These are phyloP conservation scores for Ormyrus rosae DNA, from an alignment of 2,888 invertebrate genomes.

Conservation along the genomic window DNA sequence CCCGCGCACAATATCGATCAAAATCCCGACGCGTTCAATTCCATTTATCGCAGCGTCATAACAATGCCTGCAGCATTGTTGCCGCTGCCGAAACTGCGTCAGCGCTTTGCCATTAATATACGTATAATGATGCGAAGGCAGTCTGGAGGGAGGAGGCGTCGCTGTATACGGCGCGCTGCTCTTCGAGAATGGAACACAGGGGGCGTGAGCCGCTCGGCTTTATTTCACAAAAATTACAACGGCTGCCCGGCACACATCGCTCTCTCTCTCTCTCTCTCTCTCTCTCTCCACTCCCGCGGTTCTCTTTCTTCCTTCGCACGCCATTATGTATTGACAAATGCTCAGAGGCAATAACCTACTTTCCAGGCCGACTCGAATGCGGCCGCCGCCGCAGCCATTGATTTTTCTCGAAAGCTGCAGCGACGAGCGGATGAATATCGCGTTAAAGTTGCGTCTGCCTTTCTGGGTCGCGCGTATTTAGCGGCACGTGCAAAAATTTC, in stretches of 20 bases:
- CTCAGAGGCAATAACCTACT: slow-evolving; percentile 45
- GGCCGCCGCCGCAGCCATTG: not conserved
- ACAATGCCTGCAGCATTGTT: not conserved
- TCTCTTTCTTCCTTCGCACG: not conserved
- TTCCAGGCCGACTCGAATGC: not conserved
- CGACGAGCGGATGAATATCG: slow-evolving; percentile 8
- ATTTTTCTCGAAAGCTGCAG: slow-evolving; percentile 16
- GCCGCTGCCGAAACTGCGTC: not conserved
- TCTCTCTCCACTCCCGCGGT: not conserved
- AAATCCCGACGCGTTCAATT: slow-evolving; percentile 1
- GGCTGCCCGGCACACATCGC: not conserved
- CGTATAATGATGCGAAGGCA: slow-evolving; percentile 14
- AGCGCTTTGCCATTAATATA: slow-evolving; percentile 32
- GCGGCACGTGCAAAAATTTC: too few relatives aligned
- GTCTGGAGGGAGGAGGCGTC: not conserved
- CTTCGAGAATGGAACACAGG: slow-evolving; percentile 25
- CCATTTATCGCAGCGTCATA: slow-evolving; percentile 32
- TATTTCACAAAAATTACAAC: slow-evolving; percentile 45
- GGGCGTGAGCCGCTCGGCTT: slow-evolving; percentile 25
- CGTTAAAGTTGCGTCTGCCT: slow-evolving; percentile 11
- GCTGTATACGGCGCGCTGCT: not conserved
- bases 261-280: slow-evolving; percentile 4
- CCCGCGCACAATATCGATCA: not conserved
- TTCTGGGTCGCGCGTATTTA: not conserved
- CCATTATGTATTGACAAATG: slow-evolving; percentile 45